Base-by-base conservation (phyloP, 2,888 invertebrate genomes). In the Crematogaster levior region DNA sequence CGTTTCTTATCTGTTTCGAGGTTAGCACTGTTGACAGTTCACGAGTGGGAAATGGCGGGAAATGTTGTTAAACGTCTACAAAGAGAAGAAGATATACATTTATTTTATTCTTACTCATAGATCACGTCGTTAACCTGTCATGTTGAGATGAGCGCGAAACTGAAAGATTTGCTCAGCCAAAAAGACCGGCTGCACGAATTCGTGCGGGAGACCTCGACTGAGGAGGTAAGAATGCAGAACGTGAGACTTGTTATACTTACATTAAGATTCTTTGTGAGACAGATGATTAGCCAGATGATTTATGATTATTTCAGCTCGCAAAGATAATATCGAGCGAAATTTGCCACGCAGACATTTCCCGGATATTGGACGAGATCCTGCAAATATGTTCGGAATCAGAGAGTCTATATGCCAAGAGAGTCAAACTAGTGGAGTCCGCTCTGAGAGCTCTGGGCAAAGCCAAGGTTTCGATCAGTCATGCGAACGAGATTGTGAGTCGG, bases 401-500 rank as follows among this genome's bases (percentile, higher is more conserved):
- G 63, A 72, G 77, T 6, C 86, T 88, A 9, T 90, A 93, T 46
- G 87, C 90, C 9, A 94, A 93, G 56, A 90, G 93, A 79, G 87
- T 91, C 5, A 93, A 93, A 85, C 83, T 95, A 24, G 86, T 92
- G 0, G 92, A 93, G 79, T 84, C 90, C 0, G 83, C 95, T n/a
- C 90, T 96, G 6, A 93, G 93, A 34, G 92, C 94, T 24, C 87
- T 95, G 1, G 92, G 94, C 10, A 93, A 90, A 51, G 90, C 94
- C 0, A 94, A 95, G 70, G 88, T 95, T 12, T 93, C 94, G 15
- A 92, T 83, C 24, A 90, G 90, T 89, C 94, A 95, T 56, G 94
- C 94, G 0, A 95, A 95, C 66, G 94, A 95, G 70, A 92, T 96
- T 24, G 93, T 96, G 12, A 95, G 95, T 46, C 94, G 95, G 24